These are phyloP conservation scores for Helarctos malayanus DNA, from an alignment of 2,797 vertebrate genomes.

Conservation along the genomic window DNA sequence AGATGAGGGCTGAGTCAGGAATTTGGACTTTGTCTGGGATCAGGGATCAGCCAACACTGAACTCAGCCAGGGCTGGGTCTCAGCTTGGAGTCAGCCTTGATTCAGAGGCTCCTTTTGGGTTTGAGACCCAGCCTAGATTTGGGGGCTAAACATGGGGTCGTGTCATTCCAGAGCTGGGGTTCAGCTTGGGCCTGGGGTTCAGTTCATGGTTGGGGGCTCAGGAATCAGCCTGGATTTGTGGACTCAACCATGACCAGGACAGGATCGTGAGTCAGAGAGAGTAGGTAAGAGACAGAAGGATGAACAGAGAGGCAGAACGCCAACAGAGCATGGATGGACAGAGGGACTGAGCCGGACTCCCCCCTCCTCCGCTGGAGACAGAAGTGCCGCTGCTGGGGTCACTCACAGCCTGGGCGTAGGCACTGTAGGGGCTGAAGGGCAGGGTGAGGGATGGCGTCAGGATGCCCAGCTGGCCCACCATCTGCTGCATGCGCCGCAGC, in stretches of 20 bases:
- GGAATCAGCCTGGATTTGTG: background rate
- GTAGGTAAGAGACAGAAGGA: background rate
- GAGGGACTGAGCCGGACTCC: background rate
- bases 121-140: background rate
- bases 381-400: background rate
- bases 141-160: background rate
- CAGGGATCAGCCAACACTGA: background rate
- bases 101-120: background rate
- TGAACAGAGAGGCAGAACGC: conserved; percentile 15
- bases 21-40: background rate
- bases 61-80: background rate
- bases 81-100: background rate
- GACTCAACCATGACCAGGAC: background rate
- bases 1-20: background rate
- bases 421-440: conserved; percentile 99
- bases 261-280: conserved; percentile 21
- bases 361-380: background rate
- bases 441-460: conserved; percentile 97
- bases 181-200: background rate
- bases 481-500: conserved; percentile 99
- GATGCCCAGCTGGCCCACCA: conserved; percentile 99
- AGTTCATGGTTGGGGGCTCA: background rate
- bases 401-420: conserved; percentile 99
- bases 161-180: background rate
- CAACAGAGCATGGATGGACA: background rate